Base-by-base conservation (phyloP, 2,113 vertebrate species). In the Xiphias gladius region DNA sequence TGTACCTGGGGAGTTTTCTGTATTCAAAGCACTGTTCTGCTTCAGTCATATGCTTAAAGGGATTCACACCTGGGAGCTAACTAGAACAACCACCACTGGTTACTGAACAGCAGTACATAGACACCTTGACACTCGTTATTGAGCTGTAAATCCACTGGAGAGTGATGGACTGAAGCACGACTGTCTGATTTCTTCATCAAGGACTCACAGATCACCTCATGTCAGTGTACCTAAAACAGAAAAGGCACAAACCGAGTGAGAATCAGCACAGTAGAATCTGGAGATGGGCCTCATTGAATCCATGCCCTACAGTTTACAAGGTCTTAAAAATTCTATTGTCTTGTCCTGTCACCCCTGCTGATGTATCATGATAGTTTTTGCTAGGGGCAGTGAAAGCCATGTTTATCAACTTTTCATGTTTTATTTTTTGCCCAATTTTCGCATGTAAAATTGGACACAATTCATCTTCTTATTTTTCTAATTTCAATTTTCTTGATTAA, bases 151-250 rank as follows among this genome's bases (percentile, higher is more conserved):
- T 20, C 66, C 24, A 28, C 54, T 17, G 52, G 6, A 71, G 55
- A 73, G 69, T 17, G n/a, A 73, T 22, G 3, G 24, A 75, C 22
- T 32, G 48, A 76, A 3, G 46, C 69, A 57, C 19, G 1, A 35
- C 62, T 58, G 30, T 35, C 3, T 59, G 39, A 37, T 59, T 74
- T 41, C 66, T 24, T 83, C 80, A 20, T 75, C 7, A 30, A 71
- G 28, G 75, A 69, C 9, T 24, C 9, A 0, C 24, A 4, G 54
- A 17, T 76, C 46, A 72, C 82, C 73, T 80, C 75, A 64, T 84
- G 55, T 82, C 68, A 57, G 68, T 69, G 35, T 67, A 62, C 77
- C 88, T 92, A 63, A 73, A 83, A 71, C 43, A 86, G 43, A 89
- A 73, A 70, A 76, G 14, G 12, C 54, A 86, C 14, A 74, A n/a